phyloP scores from a whole-genome alignment of 1,140 invertebrate genomes.

The Leptinotarsa undecemlineata region DNA sequence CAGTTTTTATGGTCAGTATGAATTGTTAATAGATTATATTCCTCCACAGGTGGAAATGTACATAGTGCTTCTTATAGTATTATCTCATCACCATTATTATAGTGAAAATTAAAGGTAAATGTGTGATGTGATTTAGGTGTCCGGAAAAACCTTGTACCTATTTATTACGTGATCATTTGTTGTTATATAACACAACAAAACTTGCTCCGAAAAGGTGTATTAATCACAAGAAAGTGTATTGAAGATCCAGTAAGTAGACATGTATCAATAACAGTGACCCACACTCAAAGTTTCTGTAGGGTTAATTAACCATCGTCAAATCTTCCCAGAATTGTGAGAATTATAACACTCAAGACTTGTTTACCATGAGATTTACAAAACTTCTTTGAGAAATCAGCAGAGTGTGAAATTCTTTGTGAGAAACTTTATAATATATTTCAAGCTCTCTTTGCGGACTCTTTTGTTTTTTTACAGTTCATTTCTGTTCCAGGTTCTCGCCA shows the following conservation, averaged over 20 bases:
- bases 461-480: too few species aligned
- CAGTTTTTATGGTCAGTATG: neutral
- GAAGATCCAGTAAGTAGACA: conserved; percentile 9
- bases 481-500: too few species aligned
- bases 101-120: neutral
- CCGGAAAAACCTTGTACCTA: neutral
- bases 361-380: too few species aligned
- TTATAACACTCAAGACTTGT: too few species aligned
- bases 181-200: conserved; percentile 14
- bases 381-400: too few species aligned
- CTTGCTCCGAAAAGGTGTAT: conserved; percentile 18
- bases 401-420: too few species aligned
- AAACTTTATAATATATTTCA: too few species aligned
- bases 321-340: too few species aligned
- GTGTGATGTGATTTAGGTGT: neutral
- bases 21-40: conserved; percentile 10
- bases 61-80: neutral
- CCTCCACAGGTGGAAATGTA: conserved; percentile 5
- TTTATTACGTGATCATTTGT: neutral
- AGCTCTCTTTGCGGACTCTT: too few species aligned
- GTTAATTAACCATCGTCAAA: too few species aligned
- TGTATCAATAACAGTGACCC: conserved; percentile 2
- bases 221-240: conserved; percentile 24
- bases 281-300: neutral
- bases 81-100: neutral